Percentiles rank a stretch among this genome's conserved stretches.
Evolutionary conservation across 2,888 invertebrate genomes (phyloP).

Genomic region (Nymphalis c-album): DNA sequence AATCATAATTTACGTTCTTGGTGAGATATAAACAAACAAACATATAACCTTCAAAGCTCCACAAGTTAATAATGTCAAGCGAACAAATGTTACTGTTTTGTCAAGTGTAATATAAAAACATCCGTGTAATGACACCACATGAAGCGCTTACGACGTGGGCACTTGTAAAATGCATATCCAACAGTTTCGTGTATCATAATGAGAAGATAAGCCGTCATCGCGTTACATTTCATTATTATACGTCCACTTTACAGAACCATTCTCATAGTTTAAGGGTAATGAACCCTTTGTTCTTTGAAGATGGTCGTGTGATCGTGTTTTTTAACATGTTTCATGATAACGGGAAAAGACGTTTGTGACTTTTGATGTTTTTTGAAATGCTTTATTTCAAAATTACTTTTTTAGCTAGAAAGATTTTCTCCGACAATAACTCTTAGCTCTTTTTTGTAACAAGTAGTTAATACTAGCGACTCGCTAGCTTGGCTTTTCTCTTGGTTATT

Average conservation of each 20-base stretch:
- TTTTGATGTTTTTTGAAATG: constrained; percentile 27
- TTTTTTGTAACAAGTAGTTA: neutral
- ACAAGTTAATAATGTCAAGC: constrained; percentile 9
- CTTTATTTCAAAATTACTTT: constrained; percentile 17
- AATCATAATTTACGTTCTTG: neutral
- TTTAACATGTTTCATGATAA: constrained; percentile 41
- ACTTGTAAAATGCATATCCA: constrained; percentile 7
- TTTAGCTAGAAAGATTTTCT: constrained; percentile 7
- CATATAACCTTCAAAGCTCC: neutral
- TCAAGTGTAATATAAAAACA: constrained; percentile 18
- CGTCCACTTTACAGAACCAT: constrained; percentile 39
- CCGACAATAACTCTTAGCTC: constrained; percentile 6
- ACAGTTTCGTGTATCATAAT: constrained; percentile 38
- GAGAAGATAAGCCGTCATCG: constrained; percentile 40
- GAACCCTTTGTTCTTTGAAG: constrained; percentile 45
- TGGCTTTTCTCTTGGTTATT: no score
- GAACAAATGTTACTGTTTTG: neutral
- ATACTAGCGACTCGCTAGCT: no score
- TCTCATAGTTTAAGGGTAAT: constrained; percentile 44
- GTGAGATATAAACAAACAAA: constrained; percentile 13
- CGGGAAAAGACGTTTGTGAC: constrained; percentile 37
- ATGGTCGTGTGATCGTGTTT: constrained; percentile 44
- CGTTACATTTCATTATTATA: constrained; percentile 42
- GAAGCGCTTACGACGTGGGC: constrained; percentile 14
- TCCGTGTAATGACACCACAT: constrained; percentile 23